Conservation (phyloP, 2,113 vertebrate species). For the Carlito syrichta region DNA sequence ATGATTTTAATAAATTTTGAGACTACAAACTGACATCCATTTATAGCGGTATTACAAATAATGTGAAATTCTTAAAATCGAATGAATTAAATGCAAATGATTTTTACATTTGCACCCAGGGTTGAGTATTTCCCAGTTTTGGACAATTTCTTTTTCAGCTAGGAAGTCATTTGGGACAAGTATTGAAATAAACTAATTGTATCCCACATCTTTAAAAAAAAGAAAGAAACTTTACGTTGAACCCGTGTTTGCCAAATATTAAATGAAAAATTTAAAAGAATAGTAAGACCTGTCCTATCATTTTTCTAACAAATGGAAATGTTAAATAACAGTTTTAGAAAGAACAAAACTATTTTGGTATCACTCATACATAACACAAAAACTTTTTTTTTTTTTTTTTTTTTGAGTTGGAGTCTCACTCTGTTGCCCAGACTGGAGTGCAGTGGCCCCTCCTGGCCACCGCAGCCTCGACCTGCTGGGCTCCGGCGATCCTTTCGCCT, state of each 20-base stretch:
- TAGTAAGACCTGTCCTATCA: background rate
- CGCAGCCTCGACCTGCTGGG: too few relatives aligned
- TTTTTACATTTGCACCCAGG: background rate
- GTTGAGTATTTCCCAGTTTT: background rate
- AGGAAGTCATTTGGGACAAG: background rate
- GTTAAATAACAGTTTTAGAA: conserved; percentile 17
- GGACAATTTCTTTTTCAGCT: background rate
- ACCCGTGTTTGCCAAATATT: background rate
- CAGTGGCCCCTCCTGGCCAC: too few relatives aligned
- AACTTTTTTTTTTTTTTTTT: too few relatives aligned
- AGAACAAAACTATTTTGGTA: background rate
- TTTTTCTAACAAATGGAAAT: background rate
- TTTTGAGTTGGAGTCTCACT: too few relatives aligned
- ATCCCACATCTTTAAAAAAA: too few relatives aligned
- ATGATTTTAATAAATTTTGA: background rate
- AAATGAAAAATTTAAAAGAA: background rate
- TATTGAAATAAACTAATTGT: background rate
- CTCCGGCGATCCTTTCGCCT: too few relatives aligned
- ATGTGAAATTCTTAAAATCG: background rate
- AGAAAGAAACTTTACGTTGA: too few relatives aligned
- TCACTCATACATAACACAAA: background rate
- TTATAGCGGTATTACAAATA: background rate
- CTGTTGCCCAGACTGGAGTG: too few relatives aligned
- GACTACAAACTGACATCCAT: background rate
- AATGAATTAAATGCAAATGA: background rate